Conservation (phyloP, 1,140 invertebrate genomes). For the Musca domestica region DNA sequence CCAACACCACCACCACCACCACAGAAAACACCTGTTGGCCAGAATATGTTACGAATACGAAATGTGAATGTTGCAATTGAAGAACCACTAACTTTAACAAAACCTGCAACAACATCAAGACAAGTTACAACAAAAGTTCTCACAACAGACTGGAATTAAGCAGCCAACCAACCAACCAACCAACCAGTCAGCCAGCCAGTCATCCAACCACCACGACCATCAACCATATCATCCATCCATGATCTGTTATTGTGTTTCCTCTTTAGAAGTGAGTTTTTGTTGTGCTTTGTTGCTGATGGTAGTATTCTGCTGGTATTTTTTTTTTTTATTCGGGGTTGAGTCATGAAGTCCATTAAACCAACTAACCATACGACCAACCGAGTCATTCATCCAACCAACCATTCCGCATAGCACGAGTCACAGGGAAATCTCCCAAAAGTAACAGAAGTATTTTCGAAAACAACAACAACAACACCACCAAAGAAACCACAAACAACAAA, state of each 20-base stretch:
- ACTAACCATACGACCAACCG: neutral
- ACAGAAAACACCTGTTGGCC: no score
- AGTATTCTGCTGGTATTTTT: neutral
- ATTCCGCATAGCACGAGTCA: conserved; percentile 9
- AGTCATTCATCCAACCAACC: no score
- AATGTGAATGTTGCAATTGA: no score
- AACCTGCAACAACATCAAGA: no score
- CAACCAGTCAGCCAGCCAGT: no score
- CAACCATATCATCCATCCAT: no score
- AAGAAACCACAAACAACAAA: conserved; percentile 1
- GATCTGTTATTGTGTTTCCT: neutral
- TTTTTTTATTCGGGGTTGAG: neutral
- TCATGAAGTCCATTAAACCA: neutral
- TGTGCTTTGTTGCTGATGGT: neutral
- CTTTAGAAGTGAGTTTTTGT: conserved; percentile 7
- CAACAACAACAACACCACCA: neutral
- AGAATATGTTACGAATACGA: no score
- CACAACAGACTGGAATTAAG: no score
- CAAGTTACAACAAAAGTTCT: no score
- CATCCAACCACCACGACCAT: neutral
- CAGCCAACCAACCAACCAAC: no score
- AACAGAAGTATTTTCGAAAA: conserved; percentile 7
- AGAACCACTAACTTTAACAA: no score
- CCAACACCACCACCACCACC: no score
- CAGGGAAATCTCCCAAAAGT: conserved; percentile 19